phyloP scores from a whole-genome alignment of 2,797 vertebrate genomes.

The Phalloptychus januarius region DNA sequence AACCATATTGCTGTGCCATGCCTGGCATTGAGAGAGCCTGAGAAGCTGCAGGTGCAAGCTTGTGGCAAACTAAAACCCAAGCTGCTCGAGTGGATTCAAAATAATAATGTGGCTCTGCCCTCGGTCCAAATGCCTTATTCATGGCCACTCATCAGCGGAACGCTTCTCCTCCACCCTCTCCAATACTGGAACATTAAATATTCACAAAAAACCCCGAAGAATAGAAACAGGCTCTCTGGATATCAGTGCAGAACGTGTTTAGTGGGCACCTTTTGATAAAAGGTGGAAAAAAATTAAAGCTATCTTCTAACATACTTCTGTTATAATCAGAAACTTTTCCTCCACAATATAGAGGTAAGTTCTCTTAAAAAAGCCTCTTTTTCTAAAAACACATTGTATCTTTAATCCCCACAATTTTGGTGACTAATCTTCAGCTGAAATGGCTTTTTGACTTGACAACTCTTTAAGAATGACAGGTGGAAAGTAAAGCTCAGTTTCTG shows the following conservation, averaged over 20 bases:
- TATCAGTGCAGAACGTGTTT: neutral
- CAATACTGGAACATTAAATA: slow-evolving; percentile 45
- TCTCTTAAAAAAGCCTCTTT: neutral
- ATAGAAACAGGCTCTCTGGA: slow-evolving; percentile 5
- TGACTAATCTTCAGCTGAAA: slow-evolving; percentile 34
- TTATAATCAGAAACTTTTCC: slow-evolving; percentile 1
- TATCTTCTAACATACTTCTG: slow-evolving; percentile 6
- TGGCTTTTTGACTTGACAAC: slow-evolving; percentile 18
- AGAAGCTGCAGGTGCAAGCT: slow-evolving; percentile 72
- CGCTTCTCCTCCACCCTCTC: slow-evolving; percentile 51
- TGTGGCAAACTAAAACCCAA: slow-evolving; percentile 37
- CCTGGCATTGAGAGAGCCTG: slow-evolving; percentile 41
- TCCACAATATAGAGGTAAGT: slow-evolving; percentile 4
- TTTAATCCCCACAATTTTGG: slow-evolving; percentile 19
- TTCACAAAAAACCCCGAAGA: slow-evolving; percentile 32
- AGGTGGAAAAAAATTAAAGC: neutral
- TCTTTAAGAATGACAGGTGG: neutral
- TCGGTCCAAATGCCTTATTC: slow-evolving; percentile 55
- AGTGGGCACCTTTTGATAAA: slow-evolving; percentile 11
- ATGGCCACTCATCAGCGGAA: slow-evolving; percentile 44
- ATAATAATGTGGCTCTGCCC: slow-evolving; percentile 34
- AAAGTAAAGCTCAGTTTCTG: neutral
- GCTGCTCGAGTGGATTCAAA: slow-evolving; percentile 28
- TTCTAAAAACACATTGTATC: slow-evolving; percentile 13
- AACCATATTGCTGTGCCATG: slow-evolving; percentile 48